Evolutionary conservation across 2,797 vertebrate species (phyloP).

Genomic region (Cyclura pinguis): DNA sequence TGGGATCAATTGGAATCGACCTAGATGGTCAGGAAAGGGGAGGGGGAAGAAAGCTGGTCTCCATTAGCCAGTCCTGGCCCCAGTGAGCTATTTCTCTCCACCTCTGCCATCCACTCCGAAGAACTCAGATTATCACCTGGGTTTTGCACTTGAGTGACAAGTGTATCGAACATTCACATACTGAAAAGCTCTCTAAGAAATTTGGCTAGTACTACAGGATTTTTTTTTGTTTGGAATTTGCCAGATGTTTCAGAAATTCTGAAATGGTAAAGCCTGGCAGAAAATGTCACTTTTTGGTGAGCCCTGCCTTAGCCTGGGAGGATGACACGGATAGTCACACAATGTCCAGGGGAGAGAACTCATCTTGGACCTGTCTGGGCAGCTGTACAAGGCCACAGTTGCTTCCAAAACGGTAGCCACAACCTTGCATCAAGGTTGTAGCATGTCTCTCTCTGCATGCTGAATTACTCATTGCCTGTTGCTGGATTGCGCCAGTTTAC

Average conservation of each 20-base stretch:
- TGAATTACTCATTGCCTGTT: too few species aligned
- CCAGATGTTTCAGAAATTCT: background rate
- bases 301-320: background rate
- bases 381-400: background rate
- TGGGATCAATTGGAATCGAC: constrained; percentile 82
- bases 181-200: background rate
- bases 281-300: background rate
- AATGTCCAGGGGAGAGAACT: background rate
- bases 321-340: background rate
- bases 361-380: background rate
- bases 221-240: background rate
- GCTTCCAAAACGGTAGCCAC: background rate
- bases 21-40: constrained; percentile 43
- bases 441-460: too few species aligned
- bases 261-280: background rate
- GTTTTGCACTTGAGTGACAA: background rate
- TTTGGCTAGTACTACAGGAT: background rate
- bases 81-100: constrained; percentile 50
- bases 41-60: constrained; percentile 57
- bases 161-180: background rate
- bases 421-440: too few species aligned
- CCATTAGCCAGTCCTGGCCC: constrained; percentile 77
- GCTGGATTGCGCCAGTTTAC: too few species aligned
- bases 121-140: constrained; percentile 43
- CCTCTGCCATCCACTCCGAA: constrained; percentile 50